phyloP scores from a whole-genome alignment of 2,888 invertebrate genomes.

The Acanthosepion esculentum region DNA sequence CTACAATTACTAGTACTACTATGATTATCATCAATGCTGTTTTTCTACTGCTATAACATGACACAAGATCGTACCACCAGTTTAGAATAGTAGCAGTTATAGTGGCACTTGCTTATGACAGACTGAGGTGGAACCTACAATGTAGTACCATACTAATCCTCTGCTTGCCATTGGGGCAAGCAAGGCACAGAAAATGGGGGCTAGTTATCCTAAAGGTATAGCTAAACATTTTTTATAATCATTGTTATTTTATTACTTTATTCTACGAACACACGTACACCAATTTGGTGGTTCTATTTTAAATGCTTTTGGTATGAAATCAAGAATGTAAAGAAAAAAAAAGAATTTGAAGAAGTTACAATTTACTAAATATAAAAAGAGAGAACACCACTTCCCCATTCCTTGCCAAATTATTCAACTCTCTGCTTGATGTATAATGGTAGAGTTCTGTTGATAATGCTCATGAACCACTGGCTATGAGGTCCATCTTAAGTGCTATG shows the following conservation, averaged over 20 bases:
- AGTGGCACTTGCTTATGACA: neutral
- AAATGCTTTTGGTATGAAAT: neutral
- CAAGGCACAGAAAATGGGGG: slow-evolving; percentile 25
- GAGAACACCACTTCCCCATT: neutral
- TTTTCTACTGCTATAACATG: neutral
- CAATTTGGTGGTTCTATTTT: neutral
- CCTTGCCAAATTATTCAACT: neutral
- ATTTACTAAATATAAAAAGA: neutral
- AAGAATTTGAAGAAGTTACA: neutral
- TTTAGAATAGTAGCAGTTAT: neutral
- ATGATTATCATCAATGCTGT: neutral
- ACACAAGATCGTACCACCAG: slow-evolving; percentile 14
- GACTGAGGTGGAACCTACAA: slow-evolving; percentile 16
- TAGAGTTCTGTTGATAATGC: neutral
- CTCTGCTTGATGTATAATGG: neutral
- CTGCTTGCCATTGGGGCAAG: neutral
- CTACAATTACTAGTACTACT: neutral
- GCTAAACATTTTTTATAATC: neutral
- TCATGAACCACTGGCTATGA: neutral
- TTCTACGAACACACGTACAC: neutral
- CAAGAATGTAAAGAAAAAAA: neutral
- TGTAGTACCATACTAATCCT: slow-evolving; percentile 23
- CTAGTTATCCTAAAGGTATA: slow-evolving; percentile 39
- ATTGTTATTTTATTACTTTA: neutral
- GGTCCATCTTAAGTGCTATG: neutral